These are phyloP conservation scores for Tauraco erythrolophus DNA, from an alignment of 2,113 vertebrate species.

Conservation along the genomic window DNA sequence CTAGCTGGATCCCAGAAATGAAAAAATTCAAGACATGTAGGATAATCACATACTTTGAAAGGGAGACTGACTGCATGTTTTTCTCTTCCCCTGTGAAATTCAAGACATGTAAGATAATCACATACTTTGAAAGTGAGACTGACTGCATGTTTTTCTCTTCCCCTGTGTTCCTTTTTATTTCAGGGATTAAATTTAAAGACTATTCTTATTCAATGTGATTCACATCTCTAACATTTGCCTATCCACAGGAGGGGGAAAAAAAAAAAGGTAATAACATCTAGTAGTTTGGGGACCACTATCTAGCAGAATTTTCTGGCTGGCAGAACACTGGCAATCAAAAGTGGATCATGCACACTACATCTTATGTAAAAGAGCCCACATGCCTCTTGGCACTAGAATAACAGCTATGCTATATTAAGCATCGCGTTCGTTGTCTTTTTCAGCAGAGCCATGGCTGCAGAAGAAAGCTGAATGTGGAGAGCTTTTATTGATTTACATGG, in stretches of 20 bases:
- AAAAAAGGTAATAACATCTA: neutral
- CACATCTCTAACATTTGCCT: neutral
- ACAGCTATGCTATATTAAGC: conserved; percentile 5
- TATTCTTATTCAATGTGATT: neutral
- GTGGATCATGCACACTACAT: neutral
- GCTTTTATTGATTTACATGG: neutral
- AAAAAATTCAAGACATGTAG: neutral
- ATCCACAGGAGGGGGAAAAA: fast-evolving
- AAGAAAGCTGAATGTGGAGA: neutral
- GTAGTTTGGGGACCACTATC: neutral
- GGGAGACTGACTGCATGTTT: neutral
- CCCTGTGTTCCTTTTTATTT: neutral
- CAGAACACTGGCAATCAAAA: neutral
- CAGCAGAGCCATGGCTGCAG: neutral
- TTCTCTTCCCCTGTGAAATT: neutral
- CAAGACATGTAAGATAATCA: neutral
- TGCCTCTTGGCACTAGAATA: neutral
- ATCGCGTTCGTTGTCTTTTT: neutral
- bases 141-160: neutral
- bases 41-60: neutral
- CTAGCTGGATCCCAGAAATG: neutral
- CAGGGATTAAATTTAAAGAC: neutral
- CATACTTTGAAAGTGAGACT: neutral
- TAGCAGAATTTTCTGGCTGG: neutral
- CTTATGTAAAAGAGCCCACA: neutral